These are phyloP conservation scores for Tetragnatha versicolor DNA, from an alignment of 1,140 invertebrate genomes.

Conservation along the genomic window DNA sequence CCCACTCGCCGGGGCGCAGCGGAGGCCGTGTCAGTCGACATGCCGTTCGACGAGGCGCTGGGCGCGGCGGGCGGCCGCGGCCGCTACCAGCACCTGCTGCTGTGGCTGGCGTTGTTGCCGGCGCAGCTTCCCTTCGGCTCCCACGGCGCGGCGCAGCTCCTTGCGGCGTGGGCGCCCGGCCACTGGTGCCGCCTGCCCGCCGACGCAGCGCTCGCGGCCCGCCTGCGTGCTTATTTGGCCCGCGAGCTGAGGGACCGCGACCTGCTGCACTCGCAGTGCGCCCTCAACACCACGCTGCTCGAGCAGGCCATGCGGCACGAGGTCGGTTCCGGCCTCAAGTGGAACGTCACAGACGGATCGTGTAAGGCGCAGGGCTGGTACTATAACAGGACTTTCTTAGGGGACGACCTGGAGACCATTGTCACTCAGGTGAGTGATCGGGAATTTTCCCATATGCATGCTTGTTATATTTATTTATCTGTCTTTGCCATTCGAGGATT, in stretches of 20 bases:
- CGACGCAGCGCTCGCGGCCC: not conserved
- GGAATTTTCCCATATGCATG: not conserved
- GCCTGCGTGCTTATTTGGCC: slow-evolving; percentile 15
- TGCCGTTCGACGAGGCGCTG: slow-evolving; percentile 84
- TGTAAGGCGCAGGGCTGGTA: slow-evolving; percentile 43
- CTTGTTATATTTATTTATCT: not conserved
- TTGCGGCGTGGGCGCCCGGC: slow-evolving; percentile 74
- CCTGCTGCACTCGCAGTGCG: slow-evolving; percentile 35
- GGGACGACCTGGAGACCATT: slow-evolving; percentile 15
- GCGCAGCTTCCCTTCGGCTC: slow-evolving; percentile 88
- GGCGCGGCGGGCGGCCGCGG: slow-evolving; percentile 86
- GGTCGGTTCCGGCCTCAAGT: not conserved
- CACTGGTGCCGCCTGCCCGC: slow-evolving; percentile 71
- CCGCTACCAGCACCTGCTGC: slow-evolving; percentile 82
- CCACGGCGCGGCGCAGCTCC: slow-evolving; percentile 87
- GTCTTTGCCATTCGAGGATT: too few relatives aligned
- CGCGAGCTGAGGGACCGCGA: slow-evolving; percentile 46
- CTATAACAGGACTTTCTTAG: slow-evolving; percentile 26
- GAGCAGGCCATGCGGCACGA: slow-evolving; percentile 26
- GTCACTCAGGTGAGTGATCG: slow-evolving; percentile 28
- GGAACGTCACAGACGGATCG: slow-evolving; percentile 2
- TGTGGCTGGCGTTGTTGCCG: slow-evolving; percentile 86
- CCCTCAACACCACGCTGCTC: slow-evolving; percentile 27
- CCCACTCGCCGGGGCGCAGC: not conserved
- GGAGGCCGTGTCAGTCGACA: slow-evolving; percentile 59